These are phyloP conservation scores for Lomographa bimaculata DNA, from an alignment of 2,888 invertebrate species.

Conservation along the genomic window DNA sequence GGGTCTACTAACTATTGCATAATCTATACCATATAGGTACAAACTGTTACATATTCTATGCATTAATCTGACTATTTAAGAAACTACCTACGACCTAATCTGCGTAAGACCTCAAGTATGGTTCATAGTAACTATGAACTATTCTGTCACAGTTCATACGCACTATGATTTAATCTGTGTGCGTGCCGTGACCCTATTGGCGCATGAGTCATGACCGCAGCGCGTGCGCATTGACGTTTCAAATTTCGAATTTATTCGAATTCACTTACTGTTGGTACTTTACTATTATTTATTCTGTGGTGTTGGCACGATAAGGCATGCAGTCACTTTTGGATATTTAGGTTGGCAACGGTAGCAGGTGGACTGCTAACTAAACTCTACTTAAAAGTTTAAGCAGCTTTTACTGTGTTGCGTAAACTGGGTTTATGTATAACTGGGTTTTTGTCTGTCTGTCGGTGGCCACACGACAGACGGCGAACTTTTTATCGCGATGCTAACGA, in stretches of 20 bases:
- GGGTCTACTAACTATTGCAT: conserved; percentile 13
- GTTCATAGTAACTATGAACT: neutral
- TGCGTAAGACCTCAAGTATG: neutral
- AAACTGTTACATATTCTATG: conserved; percentile 4
- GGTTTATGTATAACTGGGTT: no score
- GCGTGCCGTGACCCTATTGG: conserved; percentile 79
- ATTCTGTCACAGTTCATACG: conserved; percentile 5
- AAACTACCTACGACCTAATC: conserved; percentile 1
- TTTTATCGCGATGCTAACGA: no score
- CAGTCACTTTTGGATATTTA: conserved; percentile 33
- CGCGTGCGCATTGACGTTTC: conserved; percentile 77
- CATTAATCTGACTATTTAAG: no score
- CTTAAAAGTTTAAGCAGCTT: no score
- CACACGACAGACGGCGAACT: no score
- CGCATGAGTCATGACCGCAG: conserved; percentile 68
- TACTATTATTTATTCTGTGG: no score
- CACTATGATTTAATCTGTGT: neutral
- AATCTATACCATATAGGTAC: conserved; percentile 2
- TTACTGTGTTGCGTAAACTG: no score
- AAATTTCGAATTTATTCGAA: conserved; percentile 72
- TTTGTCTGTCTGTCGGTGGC: no score
- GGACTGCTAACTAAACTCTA: conserved; percentile 13
- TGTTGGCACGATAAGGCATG: conserved; percentile 58
- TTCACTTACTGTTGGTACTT: no score
- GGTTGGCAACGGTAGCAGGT: conserved; percentile 24